phyloP scores from a whole-genome alignment of 2,113 vertebrate species.

The Noctilio leporinus region DNA sequence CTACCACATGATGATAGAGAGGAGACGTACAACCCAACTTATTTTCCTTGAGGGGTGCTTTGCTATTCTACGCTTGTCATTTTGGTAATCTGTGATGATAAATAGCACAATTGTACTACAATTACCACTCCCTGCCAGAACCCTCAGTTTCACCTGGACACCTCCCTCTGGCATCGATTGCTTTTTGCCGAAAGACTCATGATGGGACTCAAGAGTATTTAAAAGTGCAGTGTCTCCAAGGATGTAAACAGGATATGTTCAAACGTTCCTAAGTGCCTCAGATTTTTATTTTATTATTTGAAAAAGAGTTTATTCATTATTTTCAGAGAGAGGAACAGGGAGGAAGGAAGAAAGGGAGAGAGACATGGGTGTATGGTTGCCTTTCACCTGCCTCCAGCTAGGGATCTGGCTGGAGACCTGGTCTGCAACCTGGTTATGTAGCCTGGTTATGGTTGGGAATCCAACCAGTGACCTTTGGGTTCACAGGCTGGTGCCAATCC shows the following conservation, averaged over 20 bases:
- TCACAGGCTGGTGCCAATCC: no score
- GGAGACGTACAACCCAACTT: not conserved
- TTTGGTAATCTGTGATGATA: not conserved
- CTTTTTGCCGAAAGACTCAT: not conserved
- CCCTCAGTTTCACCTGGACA: not conserved
- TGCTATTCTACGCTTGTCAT: slow-evolving; percentile 15
- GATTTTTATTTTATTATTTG: no score
- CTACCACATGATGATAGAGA: not conserved
- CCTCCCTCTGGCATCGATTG: not conserved
- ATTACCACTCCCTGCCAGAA: not conserved
- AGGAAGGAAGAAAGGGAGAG: no score
- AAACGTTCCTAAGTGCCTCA: not conserved
- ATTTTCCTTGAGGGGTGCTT: not conserved
- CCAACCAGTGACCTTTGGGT: no score
- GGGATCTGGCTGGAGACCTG: no score
- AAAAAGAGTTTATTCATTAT: no score
- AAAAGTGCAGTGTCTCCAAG: not conserved
- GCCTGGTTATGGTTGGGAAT: no score
- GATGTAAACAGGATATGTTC: not conserved
- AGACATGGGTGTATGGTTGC: no score
- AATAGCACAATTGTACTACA: not conserved
- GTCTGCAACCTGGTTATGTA: no score
- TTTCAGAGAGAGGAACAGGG: no score
- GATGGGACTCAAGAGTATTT: not conserved
- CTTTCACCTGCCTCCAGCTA: no score